phyloP scores from a whole-genome alignment of 2,113 vertebrate species.

The Collichthys lucidus region DNA sequence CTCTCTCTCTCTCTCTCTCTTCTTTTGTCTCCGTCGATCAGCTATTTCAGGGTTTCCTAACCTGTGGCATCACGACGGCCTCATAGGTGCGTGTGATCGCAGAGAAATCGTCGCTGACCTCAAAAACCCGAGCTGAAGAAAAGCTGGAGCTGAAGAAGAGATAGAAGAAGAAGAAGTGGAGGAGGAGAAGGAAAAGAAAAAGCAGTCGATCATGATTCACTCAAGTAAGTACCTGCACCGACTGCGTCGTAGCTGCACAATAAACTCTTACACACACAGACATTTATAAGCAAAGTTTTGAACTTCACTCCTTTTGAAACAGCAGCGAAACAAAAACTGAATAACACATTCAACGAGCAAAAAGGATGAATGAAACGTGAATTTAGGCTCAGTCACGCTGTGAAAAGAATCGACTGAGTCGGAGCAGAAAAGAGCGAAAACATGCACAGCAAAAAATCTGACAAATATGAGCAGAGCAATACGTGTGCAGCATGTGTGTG shows the following conservation, averaged over 20 bases:
- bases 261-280: background rate
- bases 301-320: background rate
- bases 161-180: slow-evolving; percentile 4
- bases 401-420: background rate
- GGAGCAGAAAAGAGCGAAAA: background rate
- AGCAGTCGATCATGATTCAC: slow-evolving; percentile 61
- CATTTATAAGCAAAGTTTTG: background rate
- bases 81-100: background rate
- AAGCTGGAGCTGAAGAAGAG: slow-evolving; percentile 3
- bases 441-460: background rate
- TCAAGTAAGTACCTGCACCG: slow-evolving; percentile 52
- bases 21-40: background rate
- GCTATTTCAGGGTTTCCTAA: slow-evolving; percentile 16
- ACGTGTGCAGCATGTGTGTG: no score
- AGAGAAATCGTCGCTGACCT: background rate
- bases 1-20: background rate
- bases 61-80: slow-evolving; percentile 3
- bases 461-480: background rate
- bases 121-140: background rate
- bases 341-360: background rate
- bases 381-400: background rate
- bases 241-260: background rate
- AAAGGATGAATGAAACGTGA: background rate
- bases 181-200: background rate
- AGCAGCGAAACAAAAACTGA: background rate